These are phyloP conservation scores for Ceratitis capitata DNA, from an alignment of 1,140 invertebrate species.

Conservation along the genomic window DNA sequence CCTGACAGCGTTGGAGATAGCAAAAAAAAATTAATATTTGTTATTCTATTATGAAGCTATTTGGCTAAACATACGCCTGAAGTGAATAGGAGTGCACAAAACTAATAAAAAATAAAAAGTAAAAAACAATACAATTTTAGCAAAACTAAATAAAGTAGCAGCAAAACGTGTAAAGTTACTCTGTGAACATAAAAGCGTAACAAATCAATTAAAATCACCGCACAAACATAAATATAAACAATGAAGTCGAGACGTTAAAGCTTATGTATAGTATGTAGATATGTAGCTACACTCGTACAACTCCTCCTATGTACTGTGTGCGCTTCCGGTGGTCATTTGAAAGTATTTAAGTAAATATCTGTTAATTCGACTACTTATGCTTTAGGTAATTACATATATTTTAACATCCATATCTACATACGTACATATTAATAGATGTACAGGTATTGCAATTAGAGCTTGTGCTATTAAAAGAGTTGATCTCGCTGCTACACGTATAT, in stretches of 20 bases:
- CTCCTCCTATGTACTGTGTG: no score
- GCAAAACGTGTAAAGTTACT: background rate
- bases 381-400: background rate
- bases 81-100: background rate
- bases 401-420: no score
- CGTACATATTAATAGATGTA: background rate
- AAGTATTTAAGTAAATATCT: no score
- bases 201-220: constrained; percentile 8
- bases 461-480: background rate
- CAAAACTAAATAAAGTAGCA: no score
- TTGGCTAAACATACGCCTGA: background rate
- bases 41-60: background rate
- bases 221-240: background rate
- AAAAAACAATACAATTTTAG: no score
- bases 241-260: background rate
- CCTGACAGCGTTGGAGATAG: background rate
- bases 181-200: background rate
- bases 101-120: background rate
- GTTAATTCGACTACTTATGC: background rate
- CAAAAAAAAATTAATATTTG: background rate
- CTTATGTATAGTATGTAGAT: background rate
- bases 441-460: background rate
- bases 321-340: constrained; percentile 22
- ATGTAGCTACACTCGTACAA: no score
- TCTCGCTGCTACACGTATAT: background rate